Evolutionary conservation across 2,113 vertebrate species (phyloP), one percentile per base, ranked within the genome.

Genomic region (Sander lucioperca): DNA sequence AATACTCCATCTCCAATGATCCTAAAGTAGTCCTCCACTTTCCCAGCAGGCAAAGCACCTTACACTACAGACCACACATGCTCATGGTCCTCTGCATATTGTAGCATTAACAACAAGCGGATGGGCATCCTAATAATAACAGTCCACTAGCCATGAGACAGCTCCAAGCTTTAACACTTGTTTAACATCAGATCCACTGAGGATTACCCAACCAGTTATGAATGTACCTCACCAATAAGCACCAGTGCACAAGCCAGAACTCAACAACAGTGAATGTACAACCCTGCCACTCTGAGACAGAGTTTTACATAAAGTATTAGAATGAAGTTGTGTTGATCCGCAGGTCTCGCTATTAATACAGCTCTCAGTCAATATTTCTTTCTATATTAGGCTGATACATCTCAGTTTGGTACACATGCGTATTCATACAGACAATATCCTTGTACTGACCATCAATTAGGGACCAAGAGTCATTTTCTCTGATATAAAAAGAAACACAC

Each of bases 171-270:
- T 73, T 67, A 80, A 86, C 68, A 85, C 73, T 83, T 84, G 74
- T 87, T 80, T 36, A 85, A 80, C 73, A 81, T 85, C 75, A 67
- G 90, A 91, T 92, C 87, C 83, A 53, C 45, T 73, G 76, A 33
- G 81, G 91, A 86, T 93, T 83, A 39, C 70, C 80, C 27, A 82
- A 85, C 81, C 79, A 82, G 73, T 94, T 65, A 90, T 95, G 95
- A 96, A 95, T 96, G 95, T 95, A 96, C 89, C 88, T 94, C 93
- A 88, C 79, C 25, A 73, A 76, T 78, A 71, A 90, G 93, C 94
- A 94, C 92, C 92, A 87, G 80, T 82, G 89, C 92, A 93, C 91
- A 87, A 88, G 77, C 68, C 63, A 91, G 87, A 92, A 87, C 78
- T 69, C 77, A 86, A 88, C 84, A 86, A 91, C 74, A 74, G 87